phyloP scores from a whole-genome alignment of 2,113 vertebrate species.

The Cryptomyrus ogoouensis region DNA sequence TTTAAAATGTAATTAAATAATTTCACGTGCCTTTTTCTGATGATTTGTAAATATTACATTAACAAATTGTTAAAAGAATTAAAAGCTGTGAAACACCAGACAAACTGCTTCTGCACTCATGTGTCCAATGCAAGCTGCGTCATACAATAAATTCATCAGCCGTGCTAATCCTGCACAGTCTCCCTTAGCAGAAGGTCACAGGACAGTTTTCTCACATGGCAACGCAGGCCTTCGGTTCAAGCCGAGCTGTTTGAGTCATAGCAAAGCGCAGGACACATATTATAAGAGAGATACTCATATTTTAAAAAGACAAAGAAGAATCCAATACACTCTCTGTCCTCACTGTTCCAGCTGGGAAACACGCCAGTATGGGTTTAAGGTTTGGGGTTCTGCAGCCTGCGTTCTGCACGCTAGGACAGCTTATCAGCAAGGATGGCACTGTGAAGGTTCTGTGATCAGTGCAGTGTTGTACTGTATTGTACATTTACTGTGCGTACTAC shows the following conservation, averaged over 20 bases:
- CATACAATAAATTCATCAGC: too few species aligned
- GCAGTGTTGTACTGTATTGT: not conserved
- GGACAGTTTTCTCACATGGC: not conserved
- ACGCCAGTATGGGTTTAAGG: not conserved
- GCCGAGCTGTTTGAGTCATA: not conserved
- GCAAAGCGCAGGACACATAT: not conserved
- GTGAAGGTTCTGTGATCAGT: not conserved
- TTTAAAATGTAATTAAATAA: too few species aligned
- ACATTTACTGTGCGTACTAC: too few species aligned
- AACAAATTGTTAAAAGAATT: too few species aligned
- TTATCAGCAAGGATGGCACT: not conserved
- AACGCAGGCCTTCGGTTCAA: not conserved
- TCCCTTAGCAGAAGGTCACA: not conserved
- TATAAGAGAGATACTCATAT: not conserved
- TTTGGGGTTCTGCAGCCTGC: not conserved
- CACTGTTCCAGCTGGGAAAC: not conserved
- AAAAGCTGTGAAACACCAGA: too few species aligned
- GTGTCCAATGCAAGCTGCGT: too few species aligned
- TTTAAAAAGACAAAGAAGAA: not conserved
- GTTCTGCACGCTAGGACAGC: not conserved
- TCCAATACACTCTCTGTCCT: not conserved
- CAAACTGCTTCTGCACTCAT: too few species aligned
- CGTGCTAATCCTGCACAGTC: too few species aligned
- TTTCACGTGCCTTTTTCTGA: too few species aligned
- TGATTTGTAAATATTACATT: too few species aligned